Percentiles rank a stretch among this genome's conserved stretches.
Evolutionary conservation across 2,888 invertebrate genomes (phyloP).

Genomic region (Agelastica alni): DNA sequence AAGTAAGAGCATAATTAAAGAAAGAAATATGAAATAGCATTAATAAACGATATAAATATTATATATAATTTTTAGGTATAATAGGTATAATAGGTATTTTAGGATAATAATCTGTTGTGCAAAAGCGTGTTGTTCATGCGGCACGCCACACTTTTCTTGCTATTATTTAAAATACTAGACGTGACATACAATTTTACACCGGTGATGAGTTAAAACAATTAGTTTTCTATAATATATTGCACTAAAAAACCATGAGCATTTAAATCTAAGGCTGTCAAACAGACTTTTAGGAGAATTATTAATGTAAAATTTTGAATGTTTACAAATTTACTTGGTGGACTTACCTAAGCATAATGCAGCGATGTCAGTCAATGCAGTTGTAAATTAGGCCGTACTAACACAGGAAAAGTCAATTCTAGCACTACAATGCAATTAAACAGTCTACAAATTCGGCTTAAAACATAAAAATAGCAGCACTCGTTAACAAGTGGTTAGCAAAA

Average conservation of each 20-base stretch:
- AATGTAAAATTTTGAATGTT: slow-evolving; percentile 22
- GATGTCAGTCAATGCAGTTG: slow-evolving; percentile 29
- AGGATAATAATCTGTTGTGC: no score
- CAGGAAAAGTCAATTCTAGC: slow-evolving; percentile 36
- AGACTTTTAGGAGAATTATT: slow-evolving; percentile 2
- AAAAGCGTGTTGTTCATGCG: no score
- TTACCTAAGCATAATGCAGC: slow-evolving; percentile 48
- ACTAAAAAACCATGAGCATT: neutral
- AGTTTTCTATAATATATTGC: neutral
- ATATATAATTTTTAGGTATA: no score
- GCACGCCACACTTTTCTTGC: no score
- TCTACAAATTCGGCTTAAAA: slow-evolving; percentile 35
- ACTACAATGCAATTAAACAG: slow-evolving; percentile 33
- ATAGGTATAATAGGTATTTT: no score
- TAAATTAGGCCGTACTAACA: slow-evolving; percentile 36
- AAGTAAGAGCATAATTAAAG: no score
- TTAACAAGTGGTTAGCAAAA: slow-evolving; percentile 58
- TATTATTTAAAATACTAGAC: no score
- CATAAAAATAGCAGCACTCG: slow-evolving; percentile 48
- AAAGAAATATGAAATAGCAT: no score
- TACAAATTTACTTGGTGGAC: slow-evolving; percentile 31
- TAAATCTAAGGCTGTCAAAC: slow-evolving; percentile 12
- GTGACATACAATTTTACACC: neutral
- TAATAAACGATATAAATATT: no score
- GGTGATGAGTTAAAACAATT: neutral